Evolutionary conservation across 2,888 invertebrate genomes (phyloP).

Genomic region (Himalopsyche kuldschensis): DNA sequence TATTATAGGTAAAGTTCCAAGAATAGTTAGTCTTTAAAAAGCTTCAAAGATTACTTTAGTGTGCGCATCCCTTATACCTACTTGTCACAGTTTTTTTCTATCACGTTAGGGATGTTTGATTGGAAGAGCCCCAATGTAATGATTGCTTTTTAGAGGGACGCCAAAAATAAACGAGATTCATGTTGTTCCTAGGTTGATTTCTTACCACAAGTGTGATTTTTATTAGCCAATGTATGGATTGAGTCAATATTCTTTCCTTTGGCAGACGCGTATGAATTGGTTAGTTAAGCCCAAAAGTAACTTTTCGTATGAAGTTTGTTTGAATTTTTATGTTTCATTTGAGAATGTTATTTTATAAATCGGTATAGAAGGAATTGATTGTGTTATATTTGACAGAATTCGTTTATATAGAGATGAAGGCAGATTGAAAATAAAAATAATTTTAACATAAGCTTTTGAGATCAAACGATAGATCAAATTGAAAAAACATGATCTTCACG

Average conservation of each 20-base stretch:
- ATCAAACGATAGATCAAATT: too few species aligned
- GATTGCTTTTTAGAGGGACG: neutral
- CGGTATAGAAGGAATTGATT: too few species aligned
- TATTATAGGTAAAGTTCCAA: neutral
- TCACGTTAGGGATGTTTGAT: neutral
- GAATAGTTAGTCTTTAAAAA: neutral
- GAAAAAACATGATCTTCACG: too few species aligned
- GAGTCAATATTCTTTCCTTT: neutral
- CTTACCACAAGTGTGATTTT: neutral
- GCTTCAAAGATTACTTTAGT: neutral
- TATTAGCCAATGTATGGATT: neutral
- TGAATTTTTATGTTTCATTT: neutral
- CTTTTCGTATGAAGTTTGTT: neutral
- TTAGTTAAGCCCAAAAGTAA: neutral
- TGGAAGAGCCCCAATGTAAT: neutral
- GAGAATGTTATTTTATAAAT: neutral
- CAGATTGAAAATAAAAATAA: too few species aligned
- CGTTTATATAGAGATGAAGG: too few species aligned
- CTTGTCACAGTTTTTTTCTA: neutral
- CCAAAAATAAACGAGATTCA: neutral
- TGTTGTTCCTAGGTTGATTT: neutral
- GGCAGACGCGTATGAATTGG: neutral
- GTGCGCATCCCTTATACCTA: neutral
- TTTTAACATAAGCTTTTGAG: too few species aligned
- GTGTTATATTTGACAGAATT: too few species aligned